Percentiles rank a stretch among this genome's conserved stretches.
These are phyloP conservation scores for Diadegma fenestrale DNA, from an alignment of 2,888 invertebrate species.

Conservation along the genomic window DNA sequence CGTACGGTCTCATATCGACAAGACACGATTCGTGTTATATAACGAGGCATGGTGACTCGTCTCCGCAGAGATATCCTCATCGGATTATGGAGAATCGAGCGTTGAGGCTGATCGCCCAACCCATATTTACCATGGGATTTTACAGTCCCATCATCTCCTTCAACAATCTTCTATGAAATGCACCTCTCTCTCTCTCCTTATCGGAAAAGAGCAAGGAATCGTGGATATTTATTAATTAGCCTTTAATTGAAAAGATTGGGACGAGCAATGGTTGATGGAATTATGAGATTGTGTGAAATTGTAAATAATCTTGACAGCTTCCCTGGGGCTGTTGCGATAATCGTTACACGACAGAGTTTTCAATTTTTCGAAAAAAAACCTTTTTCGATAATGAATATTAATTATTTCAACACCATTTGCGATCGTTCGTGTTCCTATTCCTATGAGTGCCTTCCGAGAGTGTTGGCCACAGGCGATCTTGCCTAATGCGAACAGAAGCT, in stretches of 20 bases:
- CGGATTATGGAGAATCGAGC: slow-evolving; percentile 22
- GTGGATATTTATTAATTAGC: background rate
- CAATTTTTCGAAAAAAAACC: background rate
- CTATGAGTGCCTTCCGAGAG: too few relatives aligned
- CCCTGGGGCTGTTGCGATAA: background rate
- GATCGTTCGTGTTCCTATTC: too few relatives aligned
- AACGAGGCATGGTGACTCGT: slow-evolving; percentile 33
- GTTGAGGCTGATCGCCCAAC: slow-evolving; percentile 52
- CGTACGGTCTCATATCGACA: background rate
- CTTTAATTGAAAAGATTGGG: background rate
- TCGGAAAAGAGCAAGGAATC: background rate
- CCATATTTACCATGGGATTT: slow-evolving; percentile 65
- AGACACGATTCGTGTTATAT: slow-evolving; percentile 32
- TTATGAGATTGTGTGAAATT: slow-evolving; percentile 2
- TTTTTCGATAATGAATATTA: background rate
- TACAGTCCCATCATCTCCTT: slow-evolving; percentile 35
- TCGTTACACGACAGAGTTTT: background rate
- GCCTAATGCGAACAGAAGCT: too few relatives aligned
- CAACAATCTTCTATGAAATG: slow-evolving; percentile 42
- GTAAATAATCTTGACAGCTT: background rate
- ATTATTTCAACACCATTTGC: too few relatives aligned
- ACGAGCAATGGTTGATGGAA: background rate
- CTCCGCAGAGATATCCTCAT: slow-evolving; percentile 4
- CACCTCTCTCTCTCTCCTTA: slow-evolving; percentile 16
- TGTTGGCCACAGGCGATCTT: too few relatives aligned